phyloP scores from a whole-genome alignment of 1,140 invertebrate genomes.

The Drosophila kohkoa region DNA sequence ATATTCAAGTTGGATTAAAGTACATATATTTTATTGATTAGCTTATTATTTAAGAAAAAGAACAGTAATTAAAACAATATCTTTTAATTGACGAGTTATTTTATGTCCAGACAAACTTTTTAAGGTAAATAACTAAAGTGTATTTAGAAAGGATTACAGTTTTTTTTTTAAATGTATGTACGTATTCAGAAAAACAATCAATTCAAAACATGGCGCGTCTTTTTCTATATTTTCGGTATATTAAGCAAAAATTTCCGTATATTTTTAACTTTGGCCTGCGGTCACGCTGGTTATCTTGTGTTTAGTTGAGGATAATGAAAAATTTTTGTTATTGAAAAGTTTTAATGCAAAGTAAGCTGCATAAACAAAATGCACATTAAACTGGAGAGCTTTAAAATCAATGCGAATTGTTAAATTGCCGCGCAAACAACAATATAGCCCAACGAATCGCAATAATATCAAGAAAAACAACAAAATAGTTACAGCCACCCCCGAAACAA shows the following conservation, averaged over 20 bases:
- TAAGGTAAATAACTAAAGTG: too few relatives aligned
- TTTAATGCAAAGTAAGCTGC: conserved; percentile 33
- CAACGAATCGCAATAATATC: conserved; percentile 33
- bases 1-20: too few relatives aligned
- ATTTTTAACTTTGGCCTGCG: background rate
- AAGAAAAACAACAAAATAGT: conserved; percentile 33
- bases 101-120: too few relatives aligned
- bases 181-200: too few relatives aligned
- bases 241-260: background rate
- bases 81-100: too few relatives aligned
- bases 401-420: conserved; percentile 34
- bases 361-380: conserved; percentile 55
- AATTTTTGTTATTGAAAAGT: conserved; percentile 66
- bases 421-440: conserved; percentile 39
- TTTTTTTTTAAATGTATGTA: too few relatives aligned
- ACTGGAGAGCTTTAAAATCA: conserved; percentile 28
- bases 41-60: too few relatives aligned
- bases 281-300: background rate
- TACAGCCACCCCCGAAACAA: conserved; percentile 30
- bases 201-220: too few relatives aligned
- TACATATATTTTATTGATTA: too few relatives aligned
- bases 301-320: conserved; percentile 56
- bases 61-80: too few relatives aligned
- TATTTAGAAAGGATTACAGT: too few relatives aligned
- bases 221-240: too few relatives aligned